A percentile compares a stretch with the other conserved stretches of the same genome.
These are phyloP conservation scores for Ceratotherium simum DNA, from an alignment of 2,113 vertebrate species.

Conservation along the genomic window DNA sequence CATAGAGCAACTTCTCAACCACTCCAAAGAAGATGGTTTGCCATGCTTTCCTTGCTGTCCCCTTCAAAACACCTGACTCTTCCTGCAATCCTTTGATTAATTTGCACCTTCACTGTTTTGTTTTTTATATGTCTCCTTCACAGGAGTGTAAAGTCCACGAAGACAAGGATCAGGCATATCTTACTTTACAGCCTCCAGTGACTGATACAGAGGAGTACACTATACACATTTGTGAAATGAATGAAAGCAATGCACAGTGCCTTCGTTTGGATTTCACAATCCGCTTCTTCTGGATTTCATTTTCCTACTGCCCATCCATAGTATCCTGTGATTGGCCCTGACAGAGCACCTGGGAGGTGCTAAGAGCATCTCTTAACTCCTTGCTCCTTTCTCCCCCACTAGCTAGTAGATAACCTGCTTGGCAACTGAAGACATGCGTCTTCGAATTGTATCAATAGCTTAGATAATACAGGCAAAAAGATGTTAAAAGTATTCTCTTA, in stretches of 20 bases:
- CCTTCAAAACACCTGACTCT: rapidly evolving
- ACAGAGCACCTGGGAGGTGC: too few relatives aligned
- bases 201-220: rapidly evolving
- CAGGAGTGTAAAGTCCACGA: rapidly evolving
- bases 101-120: background rate
- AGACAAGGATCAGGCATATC: rapidly evolving
- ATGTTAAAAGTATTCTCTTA: background rate
- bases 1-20: background rate
- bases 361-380: background rate
- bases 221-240: rapidly evolving
- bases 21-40: rapidly evolving
- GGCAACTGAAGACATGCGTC: background rate
- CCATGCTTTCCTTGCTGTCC: background rate
- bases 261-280: too few relatives aligned
- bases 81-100: background rate
- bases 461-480: background rate
- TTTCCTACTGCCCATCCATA: rapidly evolving
- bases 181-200: rapidly evolving
- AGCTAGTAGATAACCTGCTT: rapidly evolving
- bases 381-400: rapidly evolving
- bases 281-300: too few relatives aligned
- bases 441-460: too few relatives aligned
- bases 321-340: background rate
- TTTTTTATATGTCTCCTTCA: rapidly evolving
- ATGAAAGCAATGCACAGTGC: rapidly evolving